These are phyloP conservation scores for Bradysia coprophila DNA, from an alignment of 1,140 invertebrate genomes.

Conservation along the genomic window DNA sequence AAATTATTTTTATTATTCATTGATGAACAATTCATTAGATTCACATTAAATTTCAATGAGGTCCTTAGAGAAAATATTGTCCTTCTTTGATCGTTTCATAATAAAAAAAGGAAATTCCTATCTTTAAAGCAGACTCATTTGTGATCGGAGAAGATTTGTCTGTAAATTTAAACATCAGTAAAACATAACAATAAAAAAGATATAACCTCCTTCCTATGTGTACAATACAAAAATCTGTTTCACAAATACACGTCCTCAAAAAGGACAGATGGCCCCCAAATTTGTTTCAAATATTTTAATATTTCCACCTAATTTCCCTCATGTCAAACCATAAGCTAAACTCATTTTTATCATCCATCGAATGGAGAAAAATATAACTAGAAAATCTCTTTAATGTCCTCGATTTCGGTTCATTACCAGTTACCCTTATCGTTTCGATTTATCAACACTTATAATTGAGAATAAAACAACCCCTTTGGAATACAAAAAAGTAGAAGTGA, in stretches of 20 bases:
- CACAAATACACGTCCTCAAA: too few species aligned
- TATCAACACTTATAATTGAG: not conserved
- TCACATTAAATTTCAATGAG: not conserved
- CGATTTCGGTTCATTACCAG: not conserved
- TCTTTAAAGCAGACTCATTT: too few species aligned
- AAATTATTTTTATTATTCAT: not conserved
- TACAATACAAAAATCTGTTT: too few species aligned
- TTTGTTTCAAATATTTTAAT: not conserved
- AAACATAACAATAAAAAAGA: too few species aligned
- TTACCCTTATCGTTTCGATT: not conserved
- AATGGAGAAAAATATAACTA: not conserved
- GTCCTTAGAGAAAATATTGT: too few species aligned
- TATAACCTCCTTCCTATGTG: too few species aligned
- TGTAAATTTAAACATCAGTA: too few species aligned
- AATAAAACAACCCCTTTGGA: not conserved
- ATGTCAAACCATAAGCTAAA: too few species aligned
- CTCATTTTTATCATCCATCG: not conserved
- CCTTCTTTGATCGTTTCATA: too few species aligned
- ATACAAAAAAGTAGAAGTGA: not conserved
- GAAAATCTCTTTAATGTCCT: not conserved
- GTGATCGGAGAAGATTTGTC: too few species aligned
- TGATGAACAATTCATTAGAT: not conserved
- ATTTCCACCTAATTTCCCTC: not conserved
- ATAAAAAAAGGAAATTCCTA: too few species aligned
- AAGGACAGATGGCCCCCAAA: not conserved